Percentiles rank a stretch among this genome's conserved stretches.
These are phyloP conservation scores for Tenualosa ilisha DNA, from an alignment of 2,797 vertebrate genomes.

Conservation along the genomic window DNA sequence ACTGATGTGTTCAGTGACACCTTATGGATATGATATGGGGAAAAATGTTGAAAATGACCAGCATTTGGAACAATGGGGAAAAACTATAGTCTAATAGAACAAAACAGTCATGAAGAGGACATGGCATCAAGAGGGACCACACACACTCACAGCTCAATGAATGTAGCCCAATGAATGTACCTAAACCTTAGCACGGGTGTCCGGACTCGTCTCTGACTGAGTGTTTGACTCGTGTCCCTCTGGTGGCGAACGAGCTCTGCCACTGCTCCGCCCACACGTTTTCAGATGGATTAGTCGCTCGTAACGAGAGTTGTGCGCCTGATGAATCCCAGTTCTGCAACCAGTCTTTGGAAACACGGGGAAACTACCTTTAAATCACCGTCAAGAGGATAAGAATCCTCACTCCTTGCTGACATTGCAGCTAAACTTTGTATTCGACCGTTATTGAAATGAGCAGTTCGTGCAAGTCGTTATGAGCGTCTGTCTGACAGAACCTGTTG, in stretches of 20 bases:
- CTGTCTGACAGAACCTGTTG: neutral
- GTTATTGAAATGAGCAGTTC: neutral
- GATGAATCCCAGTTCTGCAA: conserved; percentile 21
- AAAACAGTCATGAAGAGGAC: neutral
- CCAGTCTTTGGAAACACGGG: neutral
- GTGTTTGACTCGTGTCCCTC: neutral
- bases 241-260: neutral
- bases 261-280: conserved; percentile 41
- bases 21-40: too few relatives aligned
- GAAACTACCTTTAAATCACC: neutral
- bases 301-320: conserved; percentile 19
- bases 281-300: conserved; percentile 31
- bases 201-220: neutral
- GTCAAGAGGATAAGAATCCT: neutral
- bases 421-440: neutral
- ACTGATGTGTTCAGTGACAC: too few relatives aligned
- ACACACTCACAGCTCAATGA: neutral
- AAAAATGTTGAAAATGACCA: neutral
- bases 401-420: neutral
- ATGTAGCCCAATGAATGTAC: neutral
- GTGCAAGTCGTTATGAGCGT: neutral
- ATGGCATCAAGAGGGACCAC: neutral
- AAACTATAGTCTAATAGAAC: neutral
- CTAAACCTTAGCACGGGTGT: neutral
- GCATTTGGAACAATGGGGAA: too few relatives aligned